phyloP scores from a whole-genome alignment of 2,113 vertebrate genomes.

The Malurus alboscapulatus region DNA sequence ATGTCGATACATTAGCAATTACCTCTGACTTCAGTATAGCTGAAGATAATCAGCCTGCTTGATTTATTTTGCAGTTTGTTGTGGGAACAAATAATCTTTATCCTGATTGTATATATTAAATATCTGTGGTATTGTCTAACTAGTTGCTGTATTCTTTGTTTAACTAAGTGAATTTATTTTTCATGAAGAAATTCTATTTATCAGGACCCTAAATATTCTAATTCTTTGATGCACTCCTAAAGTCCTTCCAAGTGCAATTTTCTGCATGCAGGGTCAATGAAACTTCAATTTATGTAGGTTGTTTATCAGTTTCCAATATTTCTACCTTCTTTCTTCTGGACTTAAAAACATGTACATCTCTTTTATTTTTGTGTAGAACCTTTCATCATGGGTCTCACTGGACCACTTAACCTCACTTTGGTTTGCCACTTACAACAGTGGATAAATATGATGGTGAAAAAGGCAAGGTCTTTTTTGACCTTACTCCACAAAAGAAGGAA shows the following conservation, averaged over 20 bases:
- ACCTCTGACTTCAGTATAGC: neutral
- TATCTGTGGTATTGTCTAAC: neutral
- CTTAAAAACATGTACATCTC: neutral
- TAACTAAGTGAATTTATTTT: neutral
- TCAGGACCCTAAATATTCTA: neutral
- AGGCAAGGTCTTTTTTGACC: neutral
- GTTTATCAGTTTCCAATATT: neutral
- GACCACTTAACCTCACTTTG: neutral
- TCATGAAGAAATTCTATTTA: conserved; percentile 7
- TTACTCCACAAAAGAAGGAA: neutral
- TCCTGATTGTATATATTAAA: neutral
- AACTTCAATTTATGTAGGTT: neutral
- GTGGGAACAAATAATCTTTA: conserved; percentile 8
- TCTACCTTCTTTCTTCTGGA: neutral
- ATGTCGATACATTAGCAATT: neutral
- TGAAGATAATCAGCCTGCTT: neutral
- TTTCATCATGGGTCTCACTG: neutral
- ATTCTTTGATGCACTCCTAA: neutral
- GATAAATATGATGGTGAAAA: neutral
- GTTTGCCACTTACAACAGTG: neutral
- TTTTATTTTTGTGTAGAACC: neutral
- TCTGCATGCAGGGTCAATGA: neutral
- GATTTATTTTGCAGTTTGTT: neutral
- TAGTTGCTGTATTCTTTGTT: neutral
- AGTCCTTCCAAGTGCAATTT: neutral